Evolutionary conservation across 2,888 invertebrate species (phyloP), one percentile per base, ranked within the genome.

Genomic region (Allolobophora icterica): DNA sequence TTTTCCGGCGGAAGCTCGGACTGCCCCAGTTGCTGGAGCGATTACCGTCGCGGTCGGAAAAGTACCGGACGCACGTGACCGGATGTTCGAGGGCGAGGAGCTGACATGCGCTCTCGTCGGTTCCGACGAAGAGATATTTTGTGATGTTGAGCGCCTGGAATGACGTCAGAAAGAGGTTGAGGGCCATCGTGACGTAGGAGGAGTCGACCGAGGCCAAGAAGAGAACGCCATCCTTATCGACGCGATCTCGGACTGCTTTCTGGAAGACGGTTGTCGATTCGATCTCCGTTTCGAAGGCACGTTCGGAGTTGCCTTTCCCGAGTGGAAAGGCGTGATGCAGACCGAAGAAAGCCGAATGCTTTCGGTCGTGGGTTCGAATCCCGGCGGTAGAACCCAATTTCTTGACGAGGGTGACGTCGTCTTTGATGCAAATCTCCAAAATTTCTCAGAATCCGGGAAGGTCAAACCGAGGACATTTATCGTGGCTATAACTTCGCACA

Each of bases 81-180:
- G 40, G n/a, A 34, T 24, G 35, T 87, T 87, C 35, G 24, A 2
- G 21, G 8, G 30, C 19, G 40, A 92, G 87, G 6, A 84, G 30
- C 11, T 13, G 52, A 90, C 92, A 92, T 15, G 89, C 34, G 13
- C 35, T n/a, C 33, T 34, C 24, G 33, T 89, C 40, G 24, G 83
- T 30, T 21, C 89, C 89, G 35, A 91, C 89, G 84, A 92, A 92
- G 30, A 92, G 52, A 52, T 89, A 90, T n/a, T 91, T 92, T 3
- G 71, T 71, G 89, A 92, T 90, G 34, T 83, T 35, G 83, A 90
- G 90, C 33, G 90, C 90, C 52, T 38, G 19, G 35, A 91, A 84
- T 17, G 91, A 92, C n/a, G 89, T 42, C 58, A 71, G 24, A 40
- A 90, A 89, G 58, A 92, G 89, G 42, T 92, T 92, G 40, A 90